phyloP scores from a whole-genome alignment of 2,888 invertebrate species.

The Tillus elongatus region DNA sequence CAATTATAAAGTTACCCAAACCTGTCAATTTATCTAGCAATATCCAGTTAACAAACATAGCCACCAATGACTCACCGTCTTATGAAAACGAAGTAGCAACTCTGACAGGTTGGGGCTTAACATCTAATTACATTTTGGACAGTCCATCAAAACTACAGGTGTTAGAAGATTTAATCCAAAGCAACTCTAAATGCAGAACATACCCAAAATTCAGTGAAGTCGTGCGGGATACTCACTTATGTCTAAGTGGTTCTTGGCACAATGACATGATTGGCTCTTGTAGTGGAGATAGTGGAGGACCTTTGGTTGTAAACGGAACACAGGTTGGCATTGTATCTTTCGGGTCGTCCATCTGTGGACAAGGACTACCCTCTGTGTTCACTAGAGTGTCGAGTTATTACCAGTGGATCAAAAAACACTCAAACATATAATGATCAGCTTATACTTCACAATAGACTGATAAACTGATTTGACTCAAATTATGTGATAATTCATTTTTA shows the following conservation, averaged over 20 bases:
- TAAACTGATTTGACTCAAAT: no score
- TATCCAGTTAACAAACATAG: not conserved
- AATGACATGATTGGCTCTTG: slow-evolving; percentile 18
- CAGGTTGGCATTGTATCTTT: slow-evolving; percentile 24
- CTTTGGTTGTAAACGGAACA: slow-evolving; percentile 17
- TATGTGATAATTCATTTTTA: no score
- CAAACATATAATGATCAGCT: no score
- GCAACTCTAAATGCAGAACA: slow-evolving; percentile 15
- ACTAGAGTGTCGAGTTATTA: slow-evolving; percentile 18
- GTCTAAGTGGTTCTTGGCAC: slow-evolving; percentile 16
- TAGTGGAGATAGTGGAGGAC: slow-evolving; percentile 23
- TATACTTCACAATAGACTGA: no score
- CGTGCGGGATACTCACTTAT: slow-evolving; percentile 17
- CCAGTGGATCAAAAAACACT: slow-evolving; percentile 19
- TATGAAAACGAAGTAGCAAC: slow-evolving; percentile 11
- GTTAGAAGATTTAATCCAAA: slow-evolving; percentile 14
- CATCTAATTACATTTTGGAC: slow-evolving; percentile 11
- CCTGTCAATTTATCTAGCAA: not conserved
- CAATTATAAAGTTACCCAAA: slow-evolving; percentile 20
- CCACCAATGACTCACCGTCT: slow-evolving; percentile 12
- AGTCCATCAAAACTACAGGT: slow-evolving; percentile 15
- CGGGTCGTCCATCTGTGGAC: slow-evolving; percentile 15
- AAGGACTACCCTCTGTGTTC: slow-evolving; percentile 19
- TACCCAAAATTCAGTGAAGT: slow-evolving; percentile 8
- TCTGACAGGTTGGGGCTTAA: slow-evolving; percentile 18